Conservation (phyloP, 1,140 invertebrate genomes). For the Drosophila asahinai region DNA sequence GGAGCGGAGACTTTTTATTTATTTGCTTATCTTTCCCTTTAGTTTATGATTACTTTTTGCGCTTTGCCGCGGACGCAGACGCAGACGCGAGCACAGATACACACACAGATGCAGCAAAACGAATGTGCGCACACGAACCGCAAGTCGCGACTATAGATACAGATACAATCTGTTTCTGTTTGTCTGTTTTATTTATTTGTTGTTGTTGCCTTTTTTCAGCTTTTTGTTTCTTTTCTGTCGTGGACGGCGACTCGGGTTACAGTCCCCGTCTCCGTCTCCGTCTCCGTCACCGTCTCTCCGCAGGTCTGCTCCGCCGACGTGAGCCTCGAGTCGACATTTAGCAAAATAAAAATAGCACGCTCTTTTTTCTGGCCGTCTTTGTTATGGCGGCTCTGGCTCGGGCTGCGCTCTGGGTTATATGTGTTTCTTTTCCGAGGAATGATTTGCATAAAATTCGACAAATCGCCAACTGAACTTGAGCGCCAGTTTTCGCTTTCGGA, state of each 20-base stretch:
- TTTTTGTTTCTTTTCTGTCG: constrained; percentile 27
- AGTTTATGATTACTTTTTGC: constrained; percentile 73
- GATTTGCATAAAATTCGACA: constrained; percentile 81
- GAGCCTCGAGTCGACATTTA: constrained; percentile 79
- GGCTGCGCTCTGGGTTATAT: constrained; percentile 21
- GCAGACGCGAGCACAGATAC: constrained; percentile 30
- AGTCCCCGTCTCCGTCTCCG: constrained; percentile 34
- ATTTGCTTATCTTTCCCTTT: constrained; percentile 60
- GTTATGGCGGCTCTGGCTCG: constrained; percentile 4
- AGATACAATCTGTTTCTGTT: constrained; percentile 76
- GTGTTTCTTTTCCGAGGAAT: constrained; percentile 76
- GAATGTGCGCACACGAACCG: constrained; percentile 49
- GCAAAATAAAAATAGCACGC: constrained; percentile 82
- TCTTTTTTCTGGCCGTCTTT: constrained; percentile 58
- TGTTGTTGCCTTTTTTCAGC: constrained; percentile 25
- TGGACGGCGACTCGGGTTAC: constrained; percentile 61
- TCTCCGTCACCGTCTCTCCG: constrained; percentile 5
- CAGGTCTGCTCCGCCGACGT: constrained; percentile 40
- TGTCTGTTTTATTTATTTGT: constrained; percentile 42
- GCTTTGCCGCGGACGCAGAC: constrained; percentile 39
- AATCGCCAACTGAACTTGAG: constrained; percentile 66
- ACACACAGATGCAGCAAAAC: constrained; percentile 19
- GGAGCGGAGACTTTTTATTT: constrained; percentile 62
- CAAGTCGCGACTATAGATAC: constrained; percentile 64
- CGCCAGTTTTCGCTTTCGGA: constrained; percentile 73